Conservation (phyloP, 2,797 vertebrate genomes). For the Clamator glandarius region DNA sequence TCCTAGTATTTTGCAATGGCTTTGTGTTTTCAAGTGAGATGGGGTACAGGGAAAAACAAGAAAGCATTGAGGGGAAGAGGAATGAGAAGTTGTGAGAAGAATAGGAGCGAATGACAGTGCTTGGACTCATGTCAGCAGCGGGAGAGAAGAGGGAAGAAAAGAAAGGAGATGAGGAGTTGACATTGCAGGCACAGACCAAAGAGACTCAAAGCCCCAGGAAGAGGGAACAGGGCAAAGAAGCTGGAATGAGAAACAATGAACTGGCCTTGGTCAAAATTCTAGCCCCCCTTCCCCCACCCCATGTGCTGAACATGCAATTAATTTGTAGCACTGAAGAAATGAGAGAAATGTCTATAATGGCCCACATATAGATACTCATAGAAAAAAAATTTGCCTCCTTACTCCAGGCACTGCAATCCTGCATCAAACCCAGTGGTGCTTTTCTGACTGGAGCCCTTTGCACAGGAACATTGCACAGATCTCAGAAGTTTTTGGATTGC, state of each 20-base stretch:
- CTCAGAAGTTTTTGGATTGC: neutral
- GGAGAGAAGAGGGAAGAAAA: fast-evolving
- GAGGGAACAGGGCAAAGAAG: neutral
- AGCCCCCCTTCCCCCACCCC: too few species aligned
- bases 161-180: neutral
- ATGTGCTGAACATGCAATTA: neutral
- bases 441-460: neutral
- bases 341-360: neutral
- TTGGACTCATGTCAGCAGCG: neutral
- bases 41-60: neutral
- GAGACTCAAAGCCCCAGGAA: neutral
- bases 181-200: neutral
- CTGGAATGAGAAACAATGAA: neutral
- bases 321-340: neutral
- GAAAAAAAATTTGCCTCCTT: neutral
- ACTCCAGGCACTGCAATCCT: neutral
- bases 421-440: fast-evolving
- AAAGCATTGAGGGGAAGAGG: neutral
- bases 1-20: neutral
- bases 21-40: neutral
- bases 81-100: neutral
- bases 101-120: neutral
- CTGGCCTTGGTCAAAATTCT: neutral
- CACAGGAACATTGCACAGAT: fast-evolving
- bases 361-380: neutral